A percentile compares a stretch with the other conserved stretches of the same genome.
Evolutionary conservation across 2,113 vertebrate species (phyloP).

Genomic region (Calonectris borealis): DNA sequence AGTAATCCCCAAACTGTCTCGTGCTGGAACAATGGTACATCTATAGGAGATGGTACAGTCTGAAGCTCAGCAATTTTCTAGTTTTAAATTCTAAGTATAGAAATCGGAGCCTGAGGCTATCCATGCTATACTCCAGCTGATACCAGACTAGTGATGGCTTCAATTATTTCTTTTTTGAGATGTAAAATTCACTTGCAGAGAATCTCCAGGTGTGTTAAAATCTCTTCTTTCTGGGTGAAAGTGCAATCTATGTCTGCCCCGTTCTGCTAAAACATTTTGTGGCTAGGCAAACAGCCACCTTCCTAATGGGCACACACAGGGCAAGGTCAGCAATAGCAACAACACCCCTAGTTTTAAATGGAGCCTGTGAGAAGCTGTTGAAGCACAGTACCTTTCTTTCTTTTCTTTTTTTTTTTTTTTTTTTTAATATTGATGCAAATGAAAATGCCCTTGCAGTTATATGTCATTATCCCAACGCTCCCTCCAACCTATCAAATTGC

Average conservation of each 20-base stretch:
- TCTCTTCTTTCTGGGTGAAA: neutral
- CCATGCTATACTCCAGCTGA: neutral
- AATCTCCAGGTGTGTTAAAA: neutral
- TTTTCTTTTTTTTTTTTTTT: neutral
- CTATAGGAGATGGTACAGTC: neutral
- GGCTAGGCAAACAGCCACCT: neutral
- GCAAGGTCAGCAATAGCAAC: neutral
- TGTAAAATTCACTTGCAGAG: neutral
- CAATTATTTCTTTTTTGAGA: neutral
- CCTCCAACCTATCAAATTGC: neutral
- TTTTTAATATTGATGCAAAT: neutral
- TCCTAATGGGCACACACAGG: neutral
- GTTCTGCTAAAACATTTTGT: neutral
- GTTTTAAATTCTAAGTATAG: neutral
- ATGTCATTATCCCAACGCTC: neutral
- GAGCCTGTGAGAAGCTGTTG: neutral
- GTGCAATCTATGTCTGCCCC: neutral
- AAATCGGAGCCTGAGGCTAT: neutral
- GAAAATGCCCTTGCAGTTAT: neutral
- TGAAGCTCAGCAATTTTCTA: neutral
- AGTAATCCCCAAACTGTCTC: neutral
- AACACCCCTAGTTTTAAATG: neutral
- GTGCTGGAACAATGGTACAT: neutral
- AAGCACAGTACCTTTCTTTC: neutral
- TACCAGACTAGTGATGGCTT: neutral